Conservation (phyloP, 1,140 invertebrate genomes). For the Nasonia giraulti region DNA sequence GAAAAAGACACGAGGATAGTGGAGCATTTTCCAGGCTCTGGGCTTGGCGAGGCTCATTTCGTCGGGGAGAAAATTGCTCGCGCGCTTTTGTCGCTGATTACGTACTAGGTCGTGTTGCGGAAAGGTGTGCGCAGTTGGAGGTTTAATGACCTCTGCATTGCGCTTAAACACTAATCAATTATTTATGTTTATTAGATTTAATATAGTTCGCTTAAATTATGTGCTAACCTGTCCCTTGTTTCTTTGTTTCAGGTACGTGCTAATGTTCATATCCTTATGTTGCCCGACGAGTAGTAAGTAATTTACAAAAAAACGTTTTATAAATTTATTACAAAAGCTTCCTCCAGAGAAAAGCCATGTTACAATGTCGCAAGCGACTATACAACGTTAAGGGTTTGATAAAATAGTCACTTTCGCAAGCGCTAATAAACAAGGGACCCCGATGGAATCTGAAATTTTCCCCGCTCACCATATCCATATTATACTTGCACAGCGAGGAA, state of each 20-base stretch:
- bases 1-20: not conserved
- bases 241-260: slow-evolving; percentile 40
- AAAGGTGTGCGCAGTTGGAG: not conserved
- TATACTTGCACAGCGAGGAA: not conserved
- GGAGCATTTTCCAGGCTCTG: not conserved
- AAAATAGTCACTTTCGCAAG: not conserved
- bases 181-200: too few relatives aligned
- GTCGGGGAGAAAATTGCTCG: not conserved
- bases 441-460: not conserved
- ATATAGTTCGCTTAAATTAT: too few relatives aligned
- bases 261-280: not conserved
- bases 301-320: not conserved
- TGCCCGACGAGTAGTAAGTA: not conserved
- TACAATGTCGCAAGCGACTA: not conserved
- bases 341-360: not conserved
- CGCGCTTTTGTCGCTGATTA: not conserved
- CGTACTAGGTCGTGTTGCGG: not conserved
- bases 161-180: too few relatives aligned
- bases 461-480: not conserved
- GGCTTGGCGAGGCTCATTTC: not conserved
- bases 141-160: not conserved
- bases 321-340: too few relatives aligned
- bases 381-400: not conserved
- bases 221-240: not conserved
- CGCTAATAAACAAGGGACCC: not conserved